Evolutionary conservation across 1,140 invertebrate genomes (phyloP).

Genomic region (Papilio aristodemus): DNA sequence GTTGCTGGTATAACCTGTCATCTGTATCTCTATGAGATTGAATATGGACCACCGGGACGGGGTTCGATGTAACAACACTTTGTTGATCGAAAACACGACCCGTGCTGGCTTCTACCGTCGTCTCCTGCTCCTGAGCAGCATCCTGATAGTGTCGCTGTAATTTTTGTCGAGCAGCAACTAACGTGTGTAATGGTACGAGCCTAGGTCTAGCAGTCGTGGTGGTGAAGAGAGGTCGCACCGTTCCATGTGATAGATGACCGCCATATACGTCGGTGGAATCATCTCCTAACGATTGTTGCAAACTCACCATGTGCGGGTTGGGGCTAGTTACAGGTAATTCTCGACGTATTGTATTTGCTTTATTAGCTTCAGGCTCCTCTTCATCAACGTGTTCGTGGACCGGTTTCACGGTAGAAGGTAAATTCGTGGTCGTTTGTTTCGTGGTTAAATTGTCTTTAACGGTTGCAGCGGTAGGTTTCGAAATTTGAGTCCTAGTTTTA

Average conservation of each 20-base stretch:
- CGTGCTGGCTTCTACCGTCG: slow-evolving; percentile 75
- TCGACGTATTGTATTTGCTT: slow-evolving; percentile 78
- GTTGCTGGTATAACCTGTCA: slow-evolving; percentile 75
- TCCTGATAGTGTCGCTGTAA: slow-evolving; percentile 77
- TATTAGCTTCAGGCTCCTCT: slow-evolving; percentile 63
- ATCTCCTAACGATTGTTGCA: slow-evolving; percentile 81
- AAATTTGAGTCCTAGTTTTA: slow-evolving; percentile 60
- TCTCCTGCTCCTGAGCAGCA: slow-evolving; percentile 67
- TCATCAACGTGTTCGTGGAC: slow-evolving; percentile 77
- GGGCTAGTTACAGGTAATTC: slow-evolving; percentile 74
- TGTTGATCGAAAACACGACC: slow-evolving; percentile 71
- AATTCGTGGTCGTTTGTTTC: slow-evolving; percentile 65
- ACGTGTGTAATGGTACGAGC: slow-evolving; percentile 71
- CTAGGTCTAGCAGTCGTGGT: slow-evolving; percentile 79
- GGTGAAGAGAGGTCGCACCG: slow-evolving; percentile 84
- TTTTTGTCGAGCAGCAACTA: slow-evolving; percentile 68
- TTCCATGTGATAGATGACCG: slow-evolving; percentile 81
- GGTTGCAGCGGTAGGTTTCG: slow-evolving; percentile 56
- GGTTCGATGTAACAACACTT: slow-evolving; percentile 71
- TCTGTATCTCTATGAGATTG: slow-evolving; percentile 64
- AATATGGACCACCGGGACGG: slow-evolving; percentile 72
- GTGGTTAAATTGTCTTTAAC: slow-evolving; percentile 61
- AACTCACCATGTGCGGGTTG: slow-evolving; percentile 71
- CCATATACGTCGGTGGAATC: slow-evolving; percentile 85
- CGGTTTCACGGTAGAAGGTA: slow-evolving; percentile 73